Conservation (phyloP, 2,888 invertebrate genomes). For the Eupithecia abbreviata region DNA sequence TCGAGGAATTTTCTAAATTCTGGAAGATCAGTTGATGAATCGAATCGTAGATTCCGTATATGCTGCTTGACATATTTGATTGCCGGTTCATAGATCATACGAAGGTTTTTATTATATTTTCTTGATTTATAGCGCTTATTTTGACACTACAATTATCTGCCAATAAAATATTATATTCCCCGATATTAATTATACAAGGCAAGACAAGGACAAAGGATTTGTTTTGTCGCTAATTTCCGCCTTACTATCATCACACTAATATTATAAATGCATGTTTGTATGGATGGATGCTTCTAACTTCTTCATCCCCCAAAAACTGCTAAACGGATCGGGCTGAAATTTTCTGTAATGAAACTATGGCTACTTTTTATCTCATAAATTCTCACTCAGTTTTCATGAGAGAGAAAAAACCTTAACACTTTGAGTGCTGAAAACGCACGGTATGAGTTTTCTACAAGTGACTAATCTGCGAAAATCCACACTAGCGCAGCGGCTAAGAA, state of each 20-base stretch:
- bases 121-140: neutral
- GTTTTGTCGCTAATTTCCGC: neutral
- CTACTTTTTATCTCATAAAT: too few species aligned
- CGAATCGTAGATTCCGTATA: neutral
- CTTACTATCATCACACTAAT: neutral
- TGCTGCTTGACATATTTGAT: neutral
- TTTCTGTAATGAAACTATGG: too few species aligned
- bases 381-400: too few species aligned
- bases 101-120: neutral
- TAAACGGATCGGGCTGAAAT: too few species aligned
- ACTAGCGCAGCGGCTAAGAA: too few species aligned
- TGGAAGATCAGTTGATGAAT: neutral
- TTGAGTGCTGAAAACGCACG: too few species aligned
- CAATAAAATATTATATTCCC: neutral
- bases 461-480: too few species aligned
- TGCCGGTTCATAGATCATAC: neutral
- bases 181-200: neutral
- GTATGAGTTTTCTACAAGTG: too few species aligned
- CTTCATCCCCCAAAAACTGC: too few species aligned
- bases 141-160: neutral
- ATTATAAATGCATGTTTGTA: too few species aligned
- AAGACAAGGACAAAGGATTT: neutral
- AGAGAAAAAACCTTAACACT: too few species aligned
- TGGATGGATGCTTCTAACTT: too few species aligned
- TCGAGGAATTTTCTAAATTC: neutral